Percentiles rank a stretch among this genome's conserved stretches.
These are phyloP conservation scores for Scopus umbretta DNA, from an alignment of 2,113 vertebrate genomes.

Conservation along the genomic window DNA sequence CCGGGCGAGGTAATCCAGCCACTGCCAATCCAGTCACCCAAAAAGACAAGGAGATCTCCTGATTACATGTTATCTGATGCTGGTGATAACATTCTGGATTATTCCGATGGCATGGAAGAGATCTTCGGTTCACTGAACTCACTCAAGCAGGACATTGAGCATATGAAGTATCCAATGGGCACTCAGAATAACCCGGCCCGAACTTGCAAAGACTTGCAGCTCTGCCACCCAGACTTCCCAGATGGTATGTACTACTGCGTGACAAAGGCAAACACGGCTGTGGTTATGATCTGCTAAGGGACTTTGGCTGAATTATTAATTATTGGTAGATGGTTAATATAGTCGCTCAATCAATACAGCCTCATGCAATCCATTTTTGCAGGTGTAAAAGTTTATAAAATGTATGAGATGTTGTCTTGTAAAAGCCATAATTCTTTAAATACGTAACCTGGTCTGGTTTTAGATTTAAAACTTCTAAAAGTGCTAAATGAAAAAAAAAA, in stretches of 20 bases:
- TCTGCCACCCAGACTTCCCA: slow-evolving; percentile 92
- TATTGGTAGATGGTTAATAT: neutral
- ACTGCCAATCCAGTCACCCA: slow-evolving; percentile 87
- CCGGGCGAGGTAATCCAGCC: slow-evolving; percentile 96
- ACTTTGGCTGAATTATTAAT: neutral
- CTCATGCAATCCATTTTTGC: neutral
- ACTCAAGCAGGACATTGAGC: slow-evolving; percentile 94
- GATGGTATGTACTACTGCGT: slow-evolving; percentile 78
- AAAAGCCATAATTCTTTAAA: neutral
- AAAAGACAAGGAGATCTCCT: slow-evolving; percentile 86
- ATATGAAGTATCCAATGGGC: slow-evolving; percentile 97
- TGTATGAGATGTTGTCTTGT: neutral
- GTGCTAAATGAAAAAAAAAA: neutral
- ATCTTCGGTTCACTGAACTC: slow-evolving; percentile 92
- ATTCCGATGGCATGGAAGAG: slow-evolving; percentile 93
- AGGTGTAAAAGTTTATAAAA: neutral
- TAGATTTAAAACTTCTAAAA: neutral
- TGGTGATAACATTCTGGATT: slow-evolving; percentile 82
- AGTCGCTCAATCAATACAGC: neutral
- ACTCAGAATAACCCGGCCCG: slow-evolving; percentile 92
- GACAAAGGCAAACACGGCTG: neutral
- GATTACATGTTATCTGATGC: slow-evolving; percentile 84
- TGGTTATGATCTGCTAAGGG: neutral
- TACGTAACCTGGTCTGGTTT: neutral
- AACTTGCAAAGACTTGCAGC: slow-evolving; percentile 96